Evolutionary conservation across 2,113 vertebrate species (phyloP).

Genomic region (Cololabis saira): DNA sequence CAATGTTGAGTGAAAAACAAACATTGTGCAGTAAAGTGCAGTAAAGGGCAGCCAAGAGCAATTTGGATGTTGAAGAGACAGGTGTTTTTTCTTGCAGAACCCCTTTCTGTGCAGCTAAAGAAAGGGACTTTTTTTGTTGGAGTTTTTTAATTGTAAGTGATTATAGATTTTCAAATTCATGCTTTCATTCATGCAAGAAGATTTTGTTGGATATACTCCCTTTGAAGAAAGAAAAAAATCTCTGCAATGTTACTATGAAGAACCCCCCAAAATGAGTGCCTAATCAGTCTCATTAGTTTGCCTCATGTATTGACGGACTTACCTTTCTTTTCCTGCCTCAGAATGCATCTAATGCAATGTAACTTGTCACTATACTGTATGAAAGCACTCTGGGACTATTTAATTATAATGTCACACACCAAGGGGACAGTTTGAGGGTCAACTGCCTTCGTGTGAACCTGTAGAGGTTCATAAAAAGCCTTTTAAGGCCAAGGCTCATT

Average conservation of each 20-base stretch:
- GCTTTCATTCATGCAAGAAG: too few relatives aligned
- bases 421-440: conserved; percentile 15
- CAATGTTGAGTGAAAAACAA: too few relatives aligned
- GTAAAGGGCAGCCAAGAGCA: too few relatives aligned
- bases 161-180: too few relatives aligned
- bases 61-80: too few relatives aligned
- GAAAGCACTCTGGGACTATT: conserved; percentile 20
- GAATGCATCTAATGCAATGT: conserved; percentile 4
- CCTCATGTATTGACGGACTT: neutral
- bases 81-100: too few relatives aligned
- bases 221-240: neutral
- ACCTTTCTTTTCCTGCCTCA: conserved; percentile 4
- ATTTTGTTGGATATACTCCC: too few relatives aligned
- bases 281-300: neutral
- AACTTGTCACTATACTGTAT: conserved; percentile 23
- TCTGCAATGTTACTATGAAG: neutral
- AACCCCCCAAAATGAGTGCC: too few relatives aligned
- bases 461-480: conserved; percentile 45
- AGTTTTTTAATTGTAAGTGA: too few relatives aligned
- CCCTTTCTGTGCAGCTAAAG: too few relatives aligned
- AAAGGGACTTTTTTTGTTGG: too few relatives aligned
- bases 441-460: conserved; percentile 27
- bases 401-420: conserved; percentile 15
- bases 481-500: conserved; percentile 38
- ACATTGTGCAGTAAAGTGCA: too few relatives aligned